phyloP scores from a whole-genome alignment of 2,888 invertebrate species.

The Bibio marci region DNA sequence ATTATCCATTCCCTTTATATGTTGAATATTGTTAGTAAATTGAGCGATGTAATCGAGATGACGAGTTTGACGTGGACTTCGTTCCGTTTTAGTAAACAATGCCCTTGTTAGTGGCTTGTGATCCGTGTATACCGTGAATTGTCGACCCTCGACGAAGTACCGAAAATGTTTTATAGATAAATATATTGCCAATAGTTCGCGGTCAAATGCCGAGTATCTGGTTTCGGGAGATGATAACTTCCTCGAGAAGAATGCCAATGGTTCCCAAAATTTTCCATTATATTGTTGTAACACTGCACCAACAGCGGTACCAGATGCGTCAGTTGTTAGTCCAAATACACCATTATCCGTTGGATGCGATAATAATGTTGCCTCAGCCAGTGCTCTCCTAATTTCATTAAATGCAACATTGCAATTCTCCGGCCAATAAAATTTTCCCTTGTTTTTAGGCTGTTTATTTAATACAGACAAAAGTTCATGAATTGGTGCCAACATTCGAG shows the following conservation, averaged over 20 bases:
- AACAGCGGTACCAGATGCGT: constrained; percentile 13
- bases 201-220: constrained; percentile 14
- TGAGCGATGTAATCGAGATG: background rate
- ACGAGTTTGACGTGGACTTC: background rate
- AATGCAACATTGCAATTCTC: no score
- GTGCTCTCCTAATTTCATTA: no score
- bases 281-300: constrained; percentile 14
- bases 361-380: no score
- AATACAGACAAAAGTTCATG: no score
- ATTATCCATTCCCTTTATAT: background rate
- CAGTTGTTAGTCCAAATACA: no score
- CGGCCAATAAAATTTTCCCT: no score
- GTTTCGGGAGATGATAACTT: constrained; percentile 13
- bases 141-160: background rate
- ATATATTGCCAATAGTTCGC: constrained; percentile 15
- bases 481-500: no score
- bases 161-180: constrained; percentile 5
- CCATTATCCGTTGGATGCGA: no score
- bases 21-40: background rate
- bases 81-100: background rate
- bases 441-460: no score
- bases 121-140: background rate
- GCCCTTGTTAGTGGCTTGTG: background rate
- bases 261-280: constrained; percentile 10
- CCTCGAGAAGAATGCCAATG: constrained; percentile 14